These are phyloP conservation scores for Triplophysa yarkandensis DNA, from an alignment of 2,797 vertebrate species.

Conservation along the genomic window DNA sequence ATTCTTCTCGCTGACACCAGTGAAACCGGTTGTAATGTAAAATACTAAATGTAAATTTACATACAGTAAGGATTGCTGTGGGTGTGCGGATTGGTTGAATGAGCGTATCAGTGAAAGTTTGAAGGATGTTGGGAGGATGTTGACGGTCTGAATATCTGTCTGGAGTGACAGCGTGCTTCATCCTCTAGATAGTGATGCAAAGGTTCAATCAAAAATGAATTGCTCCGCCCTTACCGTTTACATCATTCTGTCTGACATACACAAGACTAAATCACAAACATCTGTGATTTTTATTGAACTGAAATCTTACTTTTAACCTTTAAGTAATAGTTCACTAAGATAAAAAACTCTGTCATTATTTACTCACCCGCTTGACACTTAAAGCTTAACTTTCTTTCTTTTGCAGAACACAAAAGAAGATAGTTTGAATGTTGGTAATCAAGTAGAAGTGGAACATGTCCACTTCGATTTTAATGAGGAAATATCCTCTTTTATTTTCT, in stretches of 20 bases:
- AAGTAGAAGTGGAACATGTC: too few relatives aligned
- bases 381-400: too few relatives aligned
- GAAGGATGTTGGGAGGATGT: constrained; percentile 28
- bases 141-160: constrained; percentile 34
- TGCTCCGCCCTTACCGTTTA: constrained; percentile 9
- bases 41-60: constrained; percentile 14
- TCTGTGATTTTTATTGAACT: too few relatives aligned
- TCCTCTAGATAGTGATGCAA: constrained; percentile 38
- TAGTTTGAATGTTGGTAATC: too few relatives aligned
- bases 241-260: neutral
- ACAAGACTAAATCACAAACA: neutral
- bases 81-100: neutral
- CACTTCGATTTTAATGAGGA: too few relatives aligned
- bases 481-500: too few relatives aligned
- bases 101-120: constrained; percentile 18
- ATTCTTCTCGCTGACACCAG: constrained; percentile 11
- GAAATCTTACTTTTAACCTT: too few relatives aligned
- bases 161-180: constrained; percentile 32
- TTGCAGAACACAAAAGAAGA: too few relatives aligned
- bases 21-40: constrained; percentile 8
- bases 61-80: neutral
- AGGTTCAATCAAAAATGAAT: constrained; percentile 23
- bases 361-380: too few relatives aligned
- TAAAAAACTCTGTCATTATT: too few relatives aligned
- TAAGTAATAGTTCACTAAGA: too few relatives aligned